phyloP scores from a whole-genome alignment of 2,113 vertebrate genomes.

The Marcusenius ussheri region DNA sequence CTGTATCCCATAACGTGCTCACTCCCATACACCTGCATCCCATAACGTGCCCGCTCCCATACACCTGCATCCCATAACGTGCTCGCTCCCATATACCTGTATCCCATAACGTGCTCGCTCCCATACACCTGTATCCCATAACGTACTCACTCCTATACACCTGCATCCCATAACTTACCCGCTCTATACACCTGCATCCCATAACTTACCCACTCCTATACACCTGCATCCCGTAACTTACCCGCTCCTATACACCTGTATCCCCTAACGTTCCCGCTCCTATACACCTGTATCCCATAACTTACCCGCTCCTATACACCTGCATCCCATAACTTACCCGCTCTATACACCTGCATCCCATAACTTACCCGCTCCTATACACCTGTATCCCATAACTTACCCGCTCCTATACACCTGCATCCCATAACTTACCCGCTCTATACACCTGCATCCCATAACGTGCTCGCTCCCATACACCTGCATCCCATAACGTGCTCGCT shows the following conservation, averaged over 20 bases:
- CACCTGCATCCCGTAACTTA: neutral
- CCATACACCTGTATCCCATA: neutral
- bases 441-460: too few species aligned
- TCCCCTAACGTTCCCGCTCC: too few species aligned
- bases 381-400: too few species aligned
- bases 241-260: too few species aligned
- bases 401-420: too few species aligned
- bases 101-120: neutral
- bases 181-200: too few species aligned
- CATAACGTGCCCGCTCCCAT: neutral
- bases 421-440: neutral
- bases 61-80: neutral
- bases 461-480: too few species aligned
- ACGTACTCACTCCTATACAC: neutral
- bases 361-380: rapidly evolving
- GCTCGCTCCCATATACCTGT: neutral
- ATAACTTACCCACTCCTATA: rapidly evolving
- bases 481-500: too few species aligned
- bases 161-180: neutral
- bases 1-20: too few species aligned
- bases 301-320: rapidly evolving
- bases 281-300: too few species aligned
- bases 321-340: rapidly evolving
- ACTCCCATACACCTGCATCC: too few species aligned
- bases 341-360: neutral